Conservation (phyloP, 2,797 vertebrate genomes). For the Alauda arvensis region DNA sequence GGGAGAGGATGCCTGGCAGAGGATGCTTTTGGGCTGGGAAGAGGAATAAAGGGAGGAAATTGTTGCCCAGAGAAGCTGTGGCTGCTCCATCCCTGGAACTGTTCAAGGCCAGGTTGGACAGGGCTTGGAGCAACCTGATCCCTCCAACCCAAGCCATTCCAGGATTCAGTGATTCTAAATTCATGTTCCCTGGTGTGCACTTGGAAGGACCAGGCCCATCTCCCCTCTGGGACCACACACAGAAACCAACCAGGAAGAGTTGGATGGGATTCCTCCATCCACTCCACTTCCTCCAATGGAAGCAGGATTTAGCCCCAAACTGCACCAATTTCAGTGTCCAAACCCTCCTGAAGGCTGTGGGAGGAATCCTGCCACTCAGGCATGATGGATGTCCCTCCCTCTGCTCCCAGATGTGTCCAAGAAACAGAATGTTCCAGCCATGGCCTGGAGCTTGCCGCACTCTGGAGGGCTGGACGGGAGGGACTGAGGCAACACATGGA, state of each 20-base stretch:
- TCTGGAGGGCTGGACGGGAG: conserved; percentile 32
- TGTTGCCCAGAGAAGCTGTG: not conserved
- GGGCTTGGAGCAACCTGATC: not conserved
- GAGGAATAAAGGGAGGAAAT: not conserved
- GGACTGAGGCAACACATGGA: conserved; percentile 57
- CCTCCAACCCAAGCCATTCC: not conserved
- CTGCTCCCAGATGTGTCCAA: conserved; percentile 41
- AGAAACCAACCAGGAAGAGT: not conserved
- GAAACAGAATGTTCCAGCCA: conserved; percentile 57
- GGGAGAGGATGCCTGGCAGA: not conserved
- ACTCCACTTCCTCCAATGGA: rapidly evolving
- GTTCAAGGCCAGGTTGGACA: not conserved
- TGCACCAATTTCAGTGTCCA: not conserved
- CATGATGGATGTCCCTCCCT: conserved; percentile 39
- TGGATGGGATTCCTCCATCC: not conserved
- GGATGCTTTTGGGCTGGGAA: not conserved
- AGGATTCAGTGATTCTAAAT: not conserved
- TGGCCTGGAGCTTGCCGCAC: conserved; percentile 20
- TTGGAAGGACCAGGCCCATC: not conserved
- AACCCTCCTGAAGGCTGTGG: conserved; percentile 18
- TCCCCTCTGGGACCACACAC: not conserved
- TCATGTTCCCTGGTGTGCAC: not conserved
- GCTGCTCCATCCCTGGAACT: not conserved
- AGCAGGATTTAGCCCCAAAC: not conserved
- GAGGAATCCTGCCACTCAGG: conserved; percentile 36